Conservation (phyloP, 2,888 invertebrate genomes). For the Sympetrum striolatum region DNA sequence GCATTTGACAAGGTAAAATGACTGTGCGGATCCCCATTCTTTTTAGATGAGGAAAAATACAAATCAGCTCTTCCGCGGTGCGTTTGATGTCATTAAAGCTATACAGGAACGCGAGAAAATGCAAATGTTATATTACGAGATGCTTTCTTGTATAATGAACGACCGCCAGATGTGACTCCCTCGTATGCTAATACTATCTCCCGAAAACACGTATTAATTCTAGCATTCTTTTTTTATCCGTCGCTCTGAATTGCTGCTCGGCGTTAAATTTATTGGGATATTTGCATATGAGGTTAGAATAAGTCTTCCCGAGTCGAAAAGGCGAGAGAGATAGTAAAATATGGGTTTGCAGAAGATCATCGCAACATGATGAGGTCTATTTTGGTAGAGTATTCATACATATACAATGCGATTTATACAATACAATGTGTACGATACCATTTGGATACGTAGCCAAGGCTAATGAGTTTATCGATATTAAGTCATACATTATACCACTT, state of each 20-base stretch:
- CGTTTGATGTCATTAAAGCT: neutral
- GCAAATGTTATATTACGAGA: neutral
- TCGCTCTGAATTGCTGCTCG: neutral
- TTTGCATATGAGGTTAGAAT: too few relatives aligned
- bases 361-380: neutral
- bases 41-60: neutral
- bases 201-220: neutral
- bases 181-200: neutral
- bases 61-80: neutral
- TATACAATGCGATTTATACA: too few relatives aligned
- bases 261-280: neutral
- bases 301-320: neutral
- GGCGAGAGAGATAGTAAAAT: neutral
- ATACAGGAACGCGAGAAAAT: neutral
- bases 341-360: neutral
- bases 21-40: neutral
- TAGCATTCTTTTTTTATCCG: neutral
- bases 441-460: too few relatives aligned
- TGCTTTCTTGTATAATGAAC: neutral
- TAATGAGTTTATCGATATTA: too few relatives aligned
- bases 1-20: neutral
- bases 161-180: neutral
- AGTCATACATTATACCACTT: too few relatives aligned
- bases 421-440: too few relatives aligned
- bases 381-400: too few relatives aligned